Conservation (phyloP, 2,888 invertebrate genomes). For the Fragum whitleyi region DNA sequence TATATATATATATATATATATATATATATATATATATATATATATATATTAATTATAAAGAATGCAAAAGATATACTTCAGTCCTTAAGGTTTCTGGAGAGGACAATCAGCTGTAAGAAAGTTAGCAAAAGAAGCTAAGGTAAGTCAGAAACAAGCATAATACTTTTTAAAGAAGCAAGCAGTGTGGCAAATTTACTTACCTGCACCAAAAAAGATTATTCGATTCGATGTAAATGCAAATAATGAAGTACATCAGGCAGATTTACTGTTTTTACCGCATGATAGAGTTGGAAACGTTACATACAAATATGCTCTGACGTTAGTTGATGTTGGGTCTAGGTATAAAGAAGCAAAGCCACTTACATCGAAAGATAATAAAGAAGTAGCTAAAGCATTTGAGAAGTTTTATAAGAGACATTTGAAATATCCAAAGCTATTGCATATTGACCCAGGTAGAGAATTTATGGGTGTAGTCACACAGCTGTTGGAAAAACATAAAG, state of each 20-base stretch:
- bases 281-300: conserved; percentile 44
- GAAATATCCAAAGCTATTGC: conserved; percentile 57
- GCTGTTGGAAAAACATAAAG: too few relatives aligned
- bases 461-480: too few relatives aligned
- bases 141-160: conserved; percentile 36
- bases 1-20: too few relatives aligned
- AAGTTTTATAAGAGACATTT: too few relatives aligned
- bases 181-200: too few relatives aligned
- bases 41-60: conserved; percentile 19
- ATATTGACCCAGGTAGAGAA: conserved; percentile 58
- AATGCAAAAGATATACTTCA: conserved; percentile 45
- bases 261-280: conserved; percentile 21
- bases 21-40: too few relatives aligned
- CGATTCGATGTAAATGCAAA: conserved; percentile 48
- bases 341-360: conserved; percentile 66
- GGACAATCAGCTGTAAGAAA: too few relatives aligned
- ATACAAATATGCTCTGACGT: conserved; percentile 60
- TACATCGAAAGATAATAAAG: conserved; percentile 48
- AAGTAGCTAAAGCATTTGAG: too few relatives aligned
- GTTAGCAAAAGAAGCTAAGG: too few relatives aligned
- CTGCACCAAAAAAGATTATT: conserved; percentile 48
- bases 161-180: conserved; percentile 35
- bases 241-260: conserved; percentile 9
- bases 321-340: too few relatives aligned
- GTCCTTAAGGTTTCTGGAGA: conserved; percentile 43